These are phyloP conservation scores for Sericinus montela DNA, from an alignment of 2,888 invertebrate species.

Conservation along the genomic window DNA sequence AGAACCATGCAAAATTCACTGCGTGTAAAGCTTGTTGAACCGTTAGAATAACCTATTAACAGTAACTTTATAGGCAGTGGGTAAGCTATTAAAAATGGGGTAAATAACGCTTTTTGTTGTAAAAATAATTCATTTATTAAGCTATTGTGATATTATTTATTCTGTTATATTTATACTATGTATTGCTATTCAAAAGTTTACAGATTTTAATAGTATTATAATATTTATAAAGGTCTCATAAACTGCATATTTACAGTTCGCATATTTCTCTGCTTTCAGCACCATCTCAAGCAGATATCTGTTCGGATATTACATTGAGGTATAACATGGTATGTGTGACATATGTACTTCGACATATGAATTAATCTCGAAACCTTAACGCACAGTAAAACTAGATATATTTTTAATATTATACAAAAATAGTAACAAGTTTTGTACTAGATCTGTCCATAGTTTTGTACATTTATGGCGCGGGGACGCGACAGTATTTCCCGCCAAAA, in stretches of 20 bases:
- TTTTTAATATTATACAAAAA: slow-evolving; percentile 72
- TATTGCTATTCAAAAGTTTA: not conserved
- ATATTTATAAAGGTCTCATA: slow-evolving; percentile 2
- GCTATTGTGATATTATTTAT: not conserved
- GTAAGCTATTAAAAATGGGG: not conserved
- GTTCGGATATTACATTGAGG: slow-evolving; percentile 20
- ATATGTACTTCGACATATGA: not conserved
- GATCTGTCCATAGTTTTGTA: slow-evolving; percentile 68
- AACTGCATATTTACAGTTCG: slow-evolving; percentile 29
- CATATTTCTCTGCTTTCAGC: slow-evolving; percentile 15
- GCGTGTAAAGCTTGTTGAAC: too few relatives aligned
- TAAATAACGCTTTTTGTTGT: slow-evolving; percentile 11
- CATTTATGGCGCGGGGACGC: slow-evolving; percentile 60
- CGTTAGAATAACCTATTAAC: not conserved
- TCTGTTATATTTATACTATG: not conserved
- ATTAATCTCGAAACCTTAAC: slow-evolving; percentile 35
- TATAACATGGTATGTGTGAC: slow-evolving; percentile 6
- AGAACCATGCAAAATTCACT: too few relatives aligned
- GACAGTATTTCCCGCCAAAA: slow-evolving; percentile 26
- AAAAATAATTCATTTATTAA: slow-evolving; percentile 6
- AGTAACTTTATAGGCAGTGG: slow-evolving; percentile 4
- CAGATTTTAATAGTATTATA: not conserved
- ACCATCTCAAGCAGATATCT: not conserved
- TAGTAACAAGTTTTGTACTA: slow-evolving; percentile 79
- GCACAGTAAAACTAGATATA: slow-evolving; percentile 67